Conservation (phyloP, 2,888 invertebrate species). For the Synergus umbraculus region DNA sequence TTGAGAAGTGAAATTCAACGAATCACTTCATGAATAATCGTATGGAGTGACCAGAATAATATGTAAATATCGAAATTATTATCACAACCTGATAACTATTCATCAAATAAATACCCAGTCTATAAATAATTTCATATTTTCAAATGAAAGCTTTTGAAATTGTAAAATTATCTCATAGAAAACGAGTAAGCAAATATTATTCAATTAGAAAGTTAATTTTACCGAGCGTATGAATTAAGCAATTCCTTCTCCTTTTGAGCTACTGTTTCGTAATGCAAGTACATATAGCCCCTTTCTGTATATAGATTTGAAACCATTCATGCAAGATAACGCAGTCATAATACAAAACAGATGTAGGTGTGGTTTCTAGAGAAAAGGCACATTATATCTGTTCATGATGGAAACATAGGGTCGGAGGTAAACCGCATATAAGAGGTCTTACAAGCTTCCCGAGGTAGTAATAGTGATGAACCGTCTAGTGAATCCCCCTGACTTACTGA, state of each 20-base stretch:
- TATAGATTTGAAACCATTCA: neutral
- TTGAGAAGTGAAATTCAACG: neutral
- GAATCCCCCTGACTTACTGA: neutral
- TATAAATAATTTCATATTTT: too few species aligned
- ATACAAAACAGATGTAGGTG: neutral
- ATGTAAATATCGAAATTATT: too few species aligned
- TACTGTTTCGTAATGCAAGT: too few species aligned
- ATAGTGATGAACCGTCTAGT: neutral
- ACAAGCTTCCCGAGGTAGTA: neutral
- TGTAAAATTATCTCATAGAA: too few species aligned
- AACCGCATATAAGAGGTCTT: neutral
- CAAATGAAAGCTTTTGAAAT: too few species aligned
- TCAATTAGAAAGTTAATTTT: too few species aligned
- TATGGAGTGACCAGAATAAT: too few species aligned
- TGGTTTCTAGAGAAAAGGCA: neutral
- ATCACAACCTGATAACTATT: too few species aligned
- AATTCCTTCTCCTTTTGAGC: too few species aligned
- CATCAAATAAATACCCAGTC: too few species aligned
- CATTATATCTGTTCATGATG: neutral
- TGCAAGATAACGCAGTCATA: neutral
- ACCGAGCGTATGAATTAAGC: too few species aligned
- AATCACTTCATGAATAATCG: neutral
- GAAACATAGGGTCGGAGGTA: neutral
- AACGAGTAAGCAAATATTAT: too few species aligned
- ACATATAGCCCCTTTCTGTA: neutral